These are phyloP conservation scores for Lasius fuliginosus DNA, from an alignment of 2,888 invertebrate species.

Conservation along the genomic window DNA sequence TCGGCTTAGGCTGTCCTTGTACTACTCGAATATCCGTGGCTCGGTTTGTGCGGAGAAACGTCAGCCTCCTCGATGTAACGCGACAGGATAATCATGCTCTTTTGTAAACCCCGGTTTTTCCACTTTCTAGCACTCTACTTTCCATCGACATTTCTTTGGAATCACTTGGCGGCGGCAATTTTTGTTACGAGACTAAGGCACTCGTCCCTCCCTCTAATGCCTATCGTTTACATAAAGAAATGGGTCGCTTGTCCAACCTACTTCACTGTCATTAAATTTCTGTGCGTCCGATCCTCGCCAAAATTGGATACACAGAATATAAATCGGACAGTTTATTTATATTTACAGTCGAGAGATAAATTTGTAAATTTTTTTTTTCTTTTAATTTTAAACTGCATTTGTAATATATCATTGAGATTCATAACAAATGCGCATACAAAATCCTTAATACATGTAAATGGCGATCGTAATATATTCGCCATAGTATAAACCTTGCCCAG, in stretches of 20 bases:
- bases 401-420: background rate
- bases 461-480: background rate
- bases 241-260: background rate
- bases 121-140: constrained; percentile 40
- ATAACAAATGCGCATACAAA: background rate
- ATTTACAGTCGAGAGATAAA: background rate
- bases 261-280: constrained; percentile 1
- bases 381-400: background rate
- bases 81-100: constrained; percentile 39
- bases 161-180: constrained; percentile 20
- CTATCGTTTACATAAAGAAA: constrained; percentile 36
- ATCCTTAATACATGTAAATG: background rate
- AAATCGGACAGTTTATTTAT: constrained; percentile 9
- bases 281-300: no score
- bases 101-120: constrained; percentile 28
- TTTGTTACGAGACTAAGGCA: constrained; percentile 28
- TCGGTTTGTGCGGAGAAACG: background rate
- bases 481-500: background rate
- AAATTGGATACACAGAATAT: constrained; percentile 7
- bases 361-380: background rate
- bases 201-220: background rate
- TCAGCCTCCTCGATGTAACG: constrained; percentile 22
- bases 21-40: constrained; percentile 18
- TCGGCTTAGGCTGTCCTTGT: constrained; percentile 18
- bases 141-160: constrained; percentile 35